Percentiles rank a stretch among this genome's conserved stretches.
Evolutionary conservation across 2,888 invertebrate genomes (phyloP).

Genomic region (Chloromyia formosa): DNA sequence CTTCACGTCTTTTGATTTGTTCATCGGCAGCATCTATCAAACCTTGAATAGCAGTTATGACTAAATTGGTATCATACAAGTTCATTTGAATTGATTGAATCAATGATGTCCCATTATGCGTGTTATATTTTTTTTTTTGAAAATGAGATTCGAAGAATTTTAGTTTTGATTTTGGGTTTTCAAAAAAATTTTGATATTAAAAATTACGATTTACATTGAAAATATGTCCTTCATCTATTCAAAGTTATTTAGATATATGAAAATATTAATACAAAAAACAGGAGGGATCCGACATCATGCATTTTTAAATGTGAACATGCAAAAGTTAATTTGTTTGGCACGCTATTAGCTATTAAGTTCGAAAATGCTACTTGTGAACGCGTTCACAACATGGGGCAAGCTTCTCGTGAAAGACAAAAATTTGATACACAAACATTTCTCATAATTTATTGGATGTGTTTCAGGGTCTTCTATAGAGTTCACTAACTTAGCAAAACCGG

Average conservation of each 20-base stretch:
- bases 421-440: no score
- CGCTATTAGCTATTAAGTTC: no score
- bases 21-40: conserved; percentile 65
- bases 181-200: neutral
- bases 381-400: no score
- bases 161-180: neutral
- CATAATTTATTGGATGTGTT: no score
- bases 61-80: conserved; percentile 51
- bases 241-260: conserved; percentile 47
- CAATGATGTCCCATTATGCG: conserved; percentile 31
- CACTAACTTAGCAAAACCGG: no score
- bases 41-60: conserved; percentile 65
- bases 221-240: conserved; percentile 56
- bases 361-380: no score
- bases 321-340: no score
- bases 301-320: neutral
- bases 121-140: conserved; percentile 8
- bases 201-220: conserved; percentile 52
- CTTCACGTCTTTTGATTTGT: conserved; percentile 64
- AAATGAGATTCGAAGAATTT: conserved; percentile 24
- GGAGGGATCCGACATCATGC: neutral
- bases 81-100: conserved; percentile 25
- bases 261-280: neutral
- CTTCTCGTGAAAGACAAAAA: no score
- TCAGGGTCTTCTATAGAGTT: no score